These are phyloP conservation scores for Porites divaricata DNA, from an alignment of 92 coral and sea anemone species.

Conservation along the genomic window DNA sequence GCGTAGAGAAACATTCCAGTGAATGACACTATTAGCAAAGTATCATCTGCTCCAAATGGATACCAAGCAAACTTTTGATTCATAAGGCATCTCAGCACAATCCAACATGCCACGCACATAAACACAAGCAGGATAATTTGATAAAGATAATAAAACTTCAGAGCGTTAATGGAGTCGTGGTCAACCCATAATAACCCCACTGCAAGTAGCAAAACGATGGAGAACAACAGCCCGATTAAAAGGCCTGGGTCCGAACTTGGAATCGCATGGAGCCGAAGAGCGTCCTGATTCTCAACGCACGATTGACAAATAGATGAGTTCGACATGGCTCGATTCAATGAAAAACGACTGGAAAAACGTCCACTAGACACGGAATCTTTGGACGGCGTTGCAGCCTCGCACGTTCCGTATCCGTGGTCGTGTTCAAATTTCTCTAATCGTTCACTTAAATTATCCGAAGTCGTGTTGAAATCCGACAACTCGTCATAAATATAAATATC, in stretches of 20 bases:
- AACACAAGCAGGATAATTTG: conserved; percentile 79
- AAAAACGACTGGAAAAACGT: conserved; percentile 79
- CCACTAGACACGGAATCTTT: conserved; percentile 75
- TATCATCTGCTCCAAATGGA: conserved; percentile 92
- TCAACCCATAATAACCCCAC: conserved; percentile 93
- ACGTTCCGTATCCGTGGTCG: conserved; percentile 90
- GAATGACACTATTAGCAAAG: conserved; percentile 82
- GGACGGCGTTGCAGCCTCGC: conserved; percentile 90
- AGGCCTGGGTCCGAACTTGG: conserved; percentile 97
- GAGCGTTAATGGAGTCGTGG: conserved; percentile 79
- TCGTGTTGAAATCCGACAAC: conserved; percentile 93
- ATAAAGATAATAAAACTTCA: conserved; percentile 87
- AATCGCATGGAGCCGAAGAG: conserved; percentile 74
- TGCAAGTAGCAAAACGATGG: conserved; percentile 86
- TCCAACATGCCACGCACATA: conserved; percentile 95
- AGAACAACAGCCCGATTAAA: conserved; percentile 85
- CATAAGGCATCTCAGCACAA: conserved; percentile 86
- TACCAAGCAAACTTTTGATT: conserved; percentile 92
- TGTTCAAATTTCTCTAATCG: conserved; percentile 82
- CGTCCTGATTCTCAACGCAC: conserved; percentile 86
- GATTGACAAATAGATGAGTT: conserved; percentile 91
- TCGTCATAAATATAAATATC: conserved; percentile 99
- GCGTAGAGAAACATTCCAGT: conserved; percentile 91
- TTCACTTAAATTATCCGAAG: conserved; percentile 88
- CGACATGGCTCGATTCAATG: conserved; percentile 86